phyloP scores from a whole-genome alignment of 92 coral and sea anemone species.

The Parazoanthus swiftii region DNA sequence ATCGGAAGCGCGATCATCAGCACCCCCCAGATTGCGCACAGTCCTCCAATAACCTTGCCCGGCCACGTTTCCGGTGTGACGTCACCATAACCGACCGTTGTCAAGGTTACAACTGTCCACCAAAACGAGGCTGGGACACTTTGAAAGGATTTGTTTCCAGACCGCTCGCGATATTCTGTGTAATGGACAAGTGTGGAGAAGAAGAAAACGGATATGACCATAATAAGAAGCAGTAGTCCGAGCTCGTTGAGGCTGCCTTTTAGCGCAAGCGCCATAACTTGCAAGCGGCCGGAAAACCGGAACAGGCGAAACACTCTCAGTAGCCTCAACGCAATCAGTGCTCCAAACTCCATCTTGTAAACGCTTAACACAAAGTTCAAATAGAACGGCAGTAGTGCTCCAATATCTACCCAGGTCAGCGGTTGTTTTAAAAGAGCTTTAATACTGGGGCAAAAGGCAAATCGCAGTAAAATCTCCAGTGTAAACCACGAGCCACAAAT shows the following conservation, averaged over 20 bases:
- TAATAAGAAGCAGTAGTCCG: constrained; percentile 61
- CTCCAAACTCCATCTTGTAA: constrained; percentile 61
- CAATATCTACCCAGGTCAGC: constrained; percentile 81
- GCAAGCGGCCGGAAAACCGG: constrained; percentile 74
- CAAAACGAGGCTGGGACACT: constrained; percentile 82
- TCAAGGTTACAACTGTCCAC: constrained; percentile 88
- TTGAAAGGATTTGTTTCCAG: constrained; percentile 49
- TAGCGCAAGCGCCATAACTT: constrained; percentile 75
- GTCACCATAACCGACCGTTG: constrained; percentile 91
- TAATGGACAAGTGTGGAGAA: constrained; percentile 73
- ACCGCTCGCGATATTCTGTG: constrained; percentile 58
- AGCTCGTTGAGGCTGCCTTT: constrained; percentile 80
- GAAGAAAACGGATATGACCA: constrained; percentile 68
- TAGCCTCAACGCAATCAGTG: constrained; percentile 65
- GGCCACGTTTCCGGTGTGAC: constrained; percentile 75
- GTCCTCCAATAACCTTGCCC: constrained; percentile 77
- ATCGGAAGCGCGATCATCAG: constrained; percentile 75
- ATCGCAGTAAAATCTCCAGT: constrained; percentile 60
- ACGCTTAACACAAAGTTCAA: constrained; percentile 58
- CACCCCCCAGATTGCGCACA: constrained; percentile 81
- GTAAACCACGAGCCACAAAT: constrained; percentile 71
- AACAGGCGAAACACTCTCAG: constrained; percentile 69
- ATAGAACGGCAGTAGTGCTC: constrained; percentile 69
- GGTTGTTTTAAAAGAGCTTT: constrained; percentile 56
- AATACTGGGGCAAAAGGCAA: constrained; percentile 61